Evolutionary conservation across 2,113 vertebrate genomes (phyloP).

Genomic region (Rostratula benghalensis): DNA sequence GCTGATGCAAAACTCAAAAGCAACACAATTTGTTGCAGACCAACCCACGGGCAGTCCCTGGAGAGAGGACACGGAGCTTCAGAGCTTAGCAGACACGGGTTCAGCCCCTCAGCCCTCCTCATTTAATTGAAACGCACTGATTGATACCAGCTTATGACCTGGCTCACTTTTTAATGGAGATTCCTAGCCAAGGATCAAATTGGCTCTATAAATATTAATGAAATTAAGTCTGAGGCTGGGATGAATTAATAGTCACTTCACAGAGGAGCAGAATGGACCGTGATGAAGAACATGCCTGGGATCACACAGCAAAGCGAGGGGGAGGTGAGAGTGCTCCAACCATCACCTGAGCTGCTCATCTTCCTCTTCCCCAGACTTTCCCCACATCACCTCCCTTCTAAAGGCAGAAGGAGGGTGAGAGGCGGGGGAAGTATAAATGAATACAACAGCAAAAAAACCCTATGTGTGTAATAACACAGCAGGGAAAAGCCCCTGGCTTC

Average conservation of each 20-base stretch:
- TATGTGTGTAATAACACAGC: rapidly evolving
- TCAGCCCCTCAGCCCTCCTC: background rate
- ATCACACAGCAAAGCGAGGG: background rate
- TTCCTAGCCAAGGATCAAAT: background rate
- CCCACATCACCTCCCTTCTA: background rate
- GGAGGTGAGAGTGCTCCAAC: background rate
- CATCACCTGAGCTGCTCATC: background rate
- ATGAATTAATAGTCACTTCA: background rate
- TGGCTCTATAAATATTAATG: conserved; percentile 39
- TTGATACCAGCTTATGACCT: background rate
- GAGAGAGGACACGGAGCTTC: background rate
- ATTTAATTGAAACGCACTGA: background rate
- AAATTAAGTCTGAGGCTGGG: conserved; percentile 19
- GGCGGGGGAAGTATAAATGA: background rate
- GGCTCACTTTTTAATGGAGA: conserved; percentile 2
- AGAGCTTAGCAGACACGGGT: background rate
- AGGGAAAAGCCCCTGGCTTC: background rate
- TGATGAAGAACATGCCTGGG: background rate
- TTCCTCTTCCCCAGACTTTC: background rate
- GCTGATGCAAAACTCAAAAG: background rate
- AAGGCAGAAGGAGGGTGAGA: background rate
- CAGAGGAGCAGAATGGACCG: background rate
- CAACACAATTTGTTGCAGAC: background rate
- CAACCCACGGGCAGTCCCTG: background rate
- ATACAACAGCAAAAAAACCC: background rate